Conservation (phyloP, 2,797 vertebrate genomes). For the Sebastes kiyomatsui region DNA sequence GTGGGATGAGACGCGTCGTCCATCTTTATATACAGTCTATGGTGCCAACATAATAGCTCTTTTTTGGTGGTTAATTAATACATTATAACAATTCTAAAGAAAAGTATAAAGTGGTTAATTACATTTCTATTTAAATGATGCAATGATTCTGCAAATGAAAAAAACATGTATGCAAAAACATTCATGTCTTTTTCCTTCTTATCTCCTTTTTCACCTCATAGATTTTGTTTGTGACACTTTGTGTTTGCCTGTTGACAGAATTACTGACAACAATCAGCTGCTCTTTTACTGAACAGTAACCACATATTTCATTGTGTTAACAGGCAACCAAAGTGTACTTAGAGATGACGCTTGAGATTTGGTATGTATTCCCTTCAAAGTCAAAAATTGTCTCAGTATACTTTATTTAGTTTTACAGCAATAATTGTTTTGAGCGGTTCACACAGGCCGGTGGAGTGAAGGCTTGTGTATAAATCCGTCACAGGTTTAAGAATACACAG, state of each 20-base stretch:
- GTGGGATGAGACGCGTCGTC: too few species aligned
- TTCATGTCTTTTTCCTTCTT: background rate
- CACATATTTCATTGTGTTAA: constrained; percentile 66
- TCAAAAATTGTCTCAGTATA: background rate
- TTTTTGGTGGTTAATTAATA: background rate
- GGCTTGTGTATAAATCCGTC: background rate
- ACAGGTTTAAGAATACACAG: background rate
- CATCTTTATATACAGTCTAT: too few species aligned
- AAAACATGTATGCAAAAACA: background rate
- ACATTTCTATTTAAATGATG: background rate
- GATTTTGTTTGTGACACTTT: background rate
- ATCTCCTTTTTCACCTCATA: background rate
- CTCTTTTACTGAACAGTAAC: constrained; percentile 25
- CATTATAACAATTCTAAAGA: background rate
- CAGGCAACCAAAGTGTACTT: constrained; percentile 93
- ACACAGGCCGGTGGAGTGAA: too few species aligned
- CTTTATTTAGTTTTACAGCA: background rate
- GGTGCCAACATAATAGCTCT: background rate
- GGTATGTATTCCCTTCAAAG: constrained; percentile 83
- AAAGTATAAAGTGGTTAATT: background rate
- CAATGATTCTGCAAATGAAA: background rate
- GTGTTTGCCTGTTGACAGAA: background rate
- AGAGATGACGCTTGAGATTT: constrained; percentile 92
- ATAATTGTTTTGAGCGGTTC: background rate
- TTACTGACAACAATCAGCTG: background rate